These are phyloP conservation scores for Esox masquinongy DNA, from an alignment of 2,797 vertebrate species.

Conservation along the genomic window DNA sequence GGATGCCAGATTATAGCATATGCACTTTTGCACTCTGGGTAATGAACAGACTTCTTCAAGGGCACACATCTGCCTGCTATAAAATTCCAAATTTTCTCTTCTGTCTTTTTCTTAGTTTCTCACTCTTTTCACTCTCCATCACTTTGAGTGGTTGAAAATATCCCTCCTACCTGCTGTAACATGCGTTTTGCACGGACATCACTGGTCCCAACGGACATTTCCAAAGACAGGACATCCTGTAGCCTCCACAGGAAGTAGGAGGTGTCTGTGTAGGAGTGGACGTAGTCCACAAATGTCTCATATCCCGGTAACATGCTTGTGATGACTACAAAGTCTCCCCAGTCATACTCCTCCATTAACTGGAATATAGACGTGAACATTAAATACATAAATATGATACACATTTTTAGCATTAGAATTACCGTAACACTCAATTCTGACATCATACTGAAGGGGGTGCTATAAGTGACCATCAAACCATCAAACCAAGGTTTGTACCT, in stretches of 20 bases:
- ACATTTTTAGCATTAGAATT: neutral
- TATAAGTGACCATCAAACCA: neutral
- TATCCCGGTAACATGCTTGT: conserved; percentile 95
- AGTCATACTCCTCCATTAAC: conserved; percentile 96
- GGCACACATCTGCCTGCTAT: too few relatives aligned
- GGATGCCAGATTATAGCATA: too few relatives aligned
- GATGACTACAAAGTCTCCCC: conserved; percentile 92
- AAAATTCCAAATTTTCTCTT: neutral
- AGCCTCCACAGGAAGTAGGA: conserved; percentile 92
- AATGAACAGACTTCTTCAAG: too few relatives aligned
- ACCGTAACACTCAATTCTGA: neutral
- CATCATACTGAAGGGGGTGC: neutral
- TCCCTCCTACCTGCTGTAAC: conserved; percentile 82
- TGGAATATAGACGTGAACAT: conserved; percentile 60
- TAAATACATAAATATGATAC: neutral
- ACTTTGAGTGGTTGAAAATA: neutral
- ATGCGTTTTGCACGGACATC: conserved; percentile 80
- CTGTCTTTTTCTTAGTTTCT: neutral
- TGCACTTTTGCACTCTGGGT: too few relatives aligned
- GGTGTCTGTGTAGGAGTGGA: conserved; percentile 88
- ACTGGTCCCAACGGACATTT: conserved; percentile 87
- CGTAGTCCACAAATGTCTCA: conserved; percentile 87
- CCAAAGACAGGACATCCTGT: conserved; percentile 88
- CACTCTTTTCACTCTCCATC: neutral
- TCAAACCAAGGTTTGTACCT: conserved; percentile 63